These are phyloP conservation scores for Heliconius cydno DNA, from an alignment of 2,888 invertebrate species.

Conservation along the genomic window DNA sequence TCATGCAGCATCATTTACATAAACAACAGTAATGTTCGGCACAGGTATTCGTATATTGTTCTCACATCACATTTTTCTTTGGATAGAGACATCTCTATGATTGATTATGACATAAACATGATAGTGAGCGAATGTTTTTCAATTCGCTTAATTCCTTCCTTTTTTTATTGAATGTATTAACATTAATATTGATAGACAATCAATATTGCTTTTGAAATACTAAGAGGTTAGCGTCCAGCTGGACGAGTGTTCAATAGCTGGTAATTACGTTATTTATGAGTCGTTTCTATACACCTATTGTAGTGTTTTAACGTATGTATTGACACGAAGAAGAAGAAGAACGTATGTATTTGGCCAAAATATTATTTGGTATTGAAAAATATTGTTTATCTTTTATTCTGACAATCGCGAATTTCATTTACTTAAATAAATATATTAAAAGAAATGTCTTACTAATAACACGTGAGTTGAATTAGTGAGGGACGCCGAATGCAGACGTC, in stretches of 20 bases:
- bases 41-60: slow-evolving; percentile 34
- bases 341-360: not conserved
- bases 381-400: not conserved
- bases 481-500: not conserved
- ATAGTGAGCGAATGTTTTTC: slow-evolving; percentile 60
- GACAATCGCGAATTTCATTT: no score
- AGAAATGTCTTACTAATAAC: not conserved
- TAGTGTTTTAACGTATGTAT: not conserved
- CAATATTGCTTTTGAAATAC: slow-evolving; percentile 45
- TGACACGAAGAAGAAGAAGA: no score
- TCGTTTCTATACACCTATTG: not conserved
- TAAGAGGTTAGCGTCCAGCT: slow-evolving; percentile 34
- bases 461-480: no score
- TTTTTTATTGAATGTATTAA: slow-evolving; percentile 57
- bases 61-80: slow-evolving; percentile 29
- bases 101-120: slow-evolving; percentile 65
- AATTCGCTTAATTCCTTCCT: slow-evolving; percentile 57
- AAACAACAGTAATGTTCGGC: slow-evolving; percentile 50
- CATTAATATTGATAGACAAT: slow-evolving; percentile 58
- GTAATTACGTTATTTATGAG: not conserved
- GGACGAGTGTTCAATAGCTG: slow-evolving; percentile 21
- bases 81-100: slow-evolving; percentile 75
- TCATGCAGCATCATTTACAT: slow-evolving; percentile 45
- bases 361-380: not conserved
- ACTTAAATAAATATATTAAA: no score